These are phyloP conservation scores for Anneissia japonica DNA, from an alignment of 35 echinoderm and acorn worm genomes.

Conservation along the genomic window DNA sequence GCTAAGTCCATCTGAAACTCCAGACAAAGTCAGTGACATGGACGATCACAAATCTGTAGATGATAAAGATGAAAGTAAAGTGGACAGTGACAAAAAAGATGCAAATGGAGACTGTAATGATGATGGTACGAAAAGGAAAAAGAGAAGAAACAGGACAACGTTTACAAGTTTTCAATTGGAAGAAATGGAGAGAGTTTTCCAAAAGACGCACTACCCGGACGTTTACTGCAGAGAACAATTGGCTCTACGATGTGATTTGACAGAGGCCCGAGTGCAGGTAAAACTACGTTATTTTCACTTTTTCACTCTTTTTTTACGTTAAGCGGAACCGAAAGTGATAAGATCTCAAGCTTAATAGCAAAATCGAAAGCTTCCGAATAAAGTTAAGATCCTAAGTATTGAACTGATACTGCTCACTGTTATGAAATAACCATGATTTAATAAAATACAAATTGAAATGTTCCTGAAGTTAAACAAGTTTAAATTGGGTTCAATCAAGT, in stretches of 20 bases:
- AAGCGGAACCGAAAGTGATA: neutral
- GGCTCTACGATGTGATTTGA: slow-evolving; percentile 73
- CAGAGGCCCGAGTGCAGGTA: slow-evolving; percentile 94
- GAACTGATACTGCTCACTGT: neutral
- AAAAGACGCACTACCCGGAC: slow-evolving; percentile 98
- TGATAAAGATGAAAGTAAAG: slow-evolving; percentile 31
- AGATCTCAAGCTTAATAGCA: neutral
- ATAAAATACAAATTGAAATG: neutral
- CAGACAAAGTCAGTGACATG: neutral
- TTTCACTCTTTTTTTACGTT: neutral
- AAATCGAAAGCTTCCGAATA: neutral
- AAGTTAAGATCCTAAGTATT: neutral
- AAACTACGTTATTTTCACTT: slow-evolving; percentile 11
- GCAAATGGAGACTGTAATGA: slow-evolving; percentile 47
- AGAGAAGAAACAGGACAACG: slow-evolving; percentile 85
- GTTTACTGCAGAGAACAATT: slow-evolving; percentile 93
- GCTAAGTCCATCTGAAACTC: neutral
- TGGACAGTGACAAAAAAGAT: slow-evolving; percentile 18
- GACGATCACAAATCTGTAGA: neutral
- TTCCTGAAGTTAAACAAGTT: neutral
- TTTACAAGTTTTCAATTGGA: slow-evolving; percentile 97
- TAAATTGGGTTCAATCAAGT: neutral
- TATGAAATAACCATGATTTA: neutral
- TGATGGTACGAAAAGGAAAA: slow-evolving; percentile 58
- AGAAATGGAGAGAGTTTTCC: slow-evolving; percentile 97